Conservation (phyloP, 2,888 invertebrate species). For the Yponomeuta malinellus region DNA sequence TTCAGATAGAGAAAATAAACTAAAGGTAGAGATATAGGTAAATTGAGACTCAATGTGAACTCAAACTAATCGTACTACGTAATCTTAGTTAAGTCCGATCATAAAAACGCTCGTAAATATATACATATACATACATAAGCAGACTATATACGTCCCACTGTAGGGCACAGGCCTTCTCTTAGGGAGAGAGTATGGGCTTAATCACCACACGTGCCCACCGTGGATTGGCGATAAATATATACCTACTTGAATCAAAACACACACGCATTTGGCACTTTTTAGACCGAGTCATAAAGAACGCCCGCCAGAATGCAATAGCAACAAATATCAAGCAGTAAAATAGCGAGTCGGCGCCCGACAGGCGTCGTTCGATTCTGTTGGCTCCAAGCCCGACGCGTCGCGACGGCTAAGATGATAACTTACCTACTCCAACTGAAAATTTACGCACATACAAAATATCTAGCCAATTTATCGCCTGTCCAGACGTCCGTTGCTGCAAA, state of each 20-base stretch:
- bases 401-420: not conserved
- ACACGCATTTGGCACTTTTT: not conserved
- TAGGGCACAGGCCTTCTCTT: too few species aligned
- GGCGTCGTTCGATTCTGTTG: constrained; percentile 13
- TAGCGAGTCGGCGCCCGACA: constrained; percentile 10
- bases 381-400: not conserved
- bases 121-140: not conserved
- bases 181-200: too few species aligned
- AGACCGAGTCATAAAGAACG: not conserved
- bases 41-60: too few species aligned
- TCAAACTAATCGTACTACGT: not conserved
- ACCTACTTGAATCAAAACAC: not conserved
- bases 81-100: not conserved
- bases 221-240: too few species aligned
- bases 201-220: too few species aligned
- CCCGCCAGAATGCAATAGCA: constrained; percentile 4
- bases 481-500: not conserved
- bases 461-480: not conserved
- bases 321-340: constrained; percentile 4
- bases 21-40: too few species aligned
- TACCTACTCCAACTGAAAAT: constrained; percentile 1
- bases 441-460: constrained; percentile 5
- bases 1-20: too few species aligned
- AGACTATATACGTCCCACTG: too few species aligned
- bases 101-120: not conserved